phyloP scores from a whole-genome alignment of 1,140 invertebrate species.

The Hypothenemus hampei region DNA sequence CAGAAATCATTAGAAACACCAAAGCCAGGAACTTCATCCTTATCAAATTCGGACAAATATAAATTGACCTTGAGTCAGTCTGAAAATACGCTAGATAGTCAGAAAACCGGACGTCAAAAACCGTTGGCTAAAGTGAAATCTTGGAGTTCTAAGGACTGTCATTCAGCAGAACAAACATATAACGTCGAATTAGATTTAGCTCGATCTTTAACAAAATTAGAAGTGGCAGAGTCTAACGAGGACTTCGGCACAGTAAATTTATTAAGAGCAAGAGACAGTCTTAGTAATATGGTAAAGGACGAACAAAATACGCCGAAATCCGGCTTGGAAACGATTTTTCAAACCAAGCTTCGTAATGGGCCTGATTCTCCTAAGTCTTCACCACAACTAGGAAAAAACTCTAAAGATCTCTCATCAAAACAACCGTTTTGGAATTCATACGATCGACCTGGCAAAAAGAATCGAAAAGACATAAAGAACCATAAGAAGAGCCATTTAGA shows the following conservation, averaged over 20 bases:
- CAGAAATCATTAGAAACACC: constrained; percentile 7
- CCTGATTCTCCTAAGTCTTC: constrained; percentile 30
- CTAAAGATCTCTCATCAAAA: constrained; percentile 19
- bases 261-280: constrained; percentile 30
- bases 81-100: constrained; percentile 26
- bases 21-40: constrained; percentile 9
- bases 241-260: constrained; percentile 17
- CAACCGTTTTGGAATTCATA: constrained; percentile 31
- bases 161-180: constrained; percentile 4
- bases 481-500: constrained; percentile 26
- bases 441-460: constrained; percentile 30
- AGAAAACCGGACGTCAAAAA: constrained; percentile 23
- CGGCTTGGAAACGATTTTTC: constrained; percentile 12
- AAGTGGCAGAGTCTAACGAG: constrained; percentile 25
- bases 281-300: constrained; percentile 28
- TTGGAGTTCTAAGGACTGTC: constrained; percentile 29
- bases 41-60: constrained; percentile 5
- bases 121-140: constrained; percentile 26
- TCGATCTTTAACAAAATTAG: constrained; percentile 10
- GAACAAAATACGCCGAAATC: constrained; percentile 21
- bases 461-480: constrained; percentile 27
- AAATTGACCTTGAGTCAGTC: constrained; percentile 26
- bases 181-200: constrained; percentile 18
- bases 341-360: constrained; percentile 9
- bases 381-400: constrained; percentile 28